phyloP scores from a whole-genome alignment of 1,140 invertebrate genomes.

The Sminthurides bifidus region DNA sequence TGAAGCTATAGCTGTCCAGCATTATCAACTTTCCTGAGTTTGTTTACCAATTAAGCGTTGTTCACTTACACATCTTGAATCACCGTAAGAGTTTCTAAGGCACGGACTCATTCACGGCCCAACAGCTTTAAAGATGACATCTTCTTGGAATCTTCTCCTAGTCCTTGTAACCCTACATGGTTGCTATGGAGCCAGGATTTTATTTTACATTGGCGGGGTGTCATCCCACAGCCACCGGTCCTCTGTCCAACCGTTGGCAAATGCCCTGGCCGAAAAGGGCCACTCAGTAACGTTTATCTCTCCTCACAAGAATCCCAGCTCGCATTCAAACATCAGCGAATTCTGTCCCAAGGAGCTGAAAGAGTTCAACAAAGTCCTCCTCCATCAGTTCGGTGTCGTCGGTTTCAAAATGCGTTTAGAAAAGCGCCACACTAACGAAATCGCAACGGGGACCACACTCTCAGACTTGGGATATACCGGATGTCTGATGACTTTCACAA shows the following conservation, averaged over 20 bases:
- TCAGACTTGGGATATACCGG: neutral
- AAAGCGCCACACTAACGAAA: neutral
- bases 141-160: neutral
- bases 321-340: neutral
- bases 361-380: neutral
- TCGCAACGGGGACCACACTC: neutral
- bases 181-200: neutral
- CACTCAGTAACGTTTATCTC: neutral
- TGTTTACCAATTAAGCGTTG: no score
- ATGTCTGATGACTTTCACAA: neutral
- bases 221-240: neutral
- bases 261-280: neutral
- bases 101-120: no score
- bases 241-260: constrained; percentile 1
- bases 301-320: neutral
- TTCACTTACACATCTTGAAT: no score
- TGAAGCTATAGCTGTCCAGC: no score
- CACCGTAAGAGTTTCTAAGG: no score
- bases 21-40: no score
- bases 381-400: neutral
- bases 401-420: neutral
- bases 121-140: neutral
- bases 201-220: neutral
- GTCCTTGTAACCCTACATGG: neutral
- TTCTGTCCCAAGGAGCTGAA: neutral